phyloP scores from a whole-genome alignment of 1,140 invertebrate genomes.

The Xylocopa sonorina region DNA sequence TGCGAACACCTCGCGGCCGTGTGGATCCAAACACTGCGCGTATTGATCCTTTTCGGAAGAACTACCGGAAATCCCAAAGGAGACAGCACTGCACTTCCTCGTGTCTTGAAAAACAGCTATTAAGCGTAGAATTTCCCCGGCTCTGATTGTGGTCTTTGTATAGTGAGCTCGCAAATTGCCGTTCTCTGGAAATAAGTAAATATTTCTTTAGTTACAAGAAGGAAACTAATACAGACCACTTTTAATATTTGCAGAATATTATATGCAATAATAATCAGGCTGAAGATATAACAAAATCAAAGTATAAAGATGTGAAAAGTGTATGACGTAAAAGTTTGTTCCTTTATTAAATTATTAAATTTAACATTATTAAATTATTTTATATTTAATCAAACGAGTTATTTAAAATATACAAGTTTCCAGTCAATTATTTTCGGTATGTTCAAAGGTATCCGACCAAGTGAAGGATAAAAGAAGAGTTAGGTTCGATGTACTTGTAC shows the following conservation, averaged over 20 bases:
- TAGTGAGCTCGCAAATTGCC: constrained; percentile 81
- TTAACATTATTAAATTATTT: too few species aligned
- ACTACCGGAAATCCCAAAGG: constrained; percentile 76
- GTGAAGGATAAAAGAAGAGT: not conserved
- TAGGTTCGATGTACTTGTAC: not conserved
- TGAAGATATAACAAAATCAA: too few species aligned
- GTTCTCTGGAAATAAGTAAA: constrained; percentile 71
- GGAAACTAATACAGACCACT: not conserved
- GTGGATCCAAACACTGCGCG: constrained; percentile 80
- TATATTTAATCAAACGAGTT: too few species aligned
- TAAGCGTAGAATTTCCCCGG: constrained; percentile 80
- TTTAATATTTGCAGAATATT: too few species aligned
- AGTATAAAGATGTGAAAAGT: too few species aligned
- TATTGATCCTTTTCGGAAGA: constrained; percentile 79
- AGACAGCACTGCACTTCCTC: constrained; percentile 76
- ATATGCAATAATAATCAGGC: too few species aligned
- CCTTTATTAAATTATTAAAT: too few species aligned
- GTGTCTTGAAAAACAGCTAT: constrained; percentile 82
- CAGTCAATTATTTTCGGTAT: too few species aligned
- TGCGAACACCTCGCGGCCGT: constrained; percentile 78
- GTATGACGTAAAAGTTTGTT: too few species aligned
- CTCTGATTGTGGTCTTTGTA: constrained; percentile 80
- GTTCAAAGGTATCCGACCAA: not conserved
- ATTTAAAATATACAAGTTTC: too few species aligned
- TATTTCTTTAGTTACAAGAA: not conserved